Conservation (phyloP, 2,888 invertebrate species). For the Cryptops parisi region DNA sequence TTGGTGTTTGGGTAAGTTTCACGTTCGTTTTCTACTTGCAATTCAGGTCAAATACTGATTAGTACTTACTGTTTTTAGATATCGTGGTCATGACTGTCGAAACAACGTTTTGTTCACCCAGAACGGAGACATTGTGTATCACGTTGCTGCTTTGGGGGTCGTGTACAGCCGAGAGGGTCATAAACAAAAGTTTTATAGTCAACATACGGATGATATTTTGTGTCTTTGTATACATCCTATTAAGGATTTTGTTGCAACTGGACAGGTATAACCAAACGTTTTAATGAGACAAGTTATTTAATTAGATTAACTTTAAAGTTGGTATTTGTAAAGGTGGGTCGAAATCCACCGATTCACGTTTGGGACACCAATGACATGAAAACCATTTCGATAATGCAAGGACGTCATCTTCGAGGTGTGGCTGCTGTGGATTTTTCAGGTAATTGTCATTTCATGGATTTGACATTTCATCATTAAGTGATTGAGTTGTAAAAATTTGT, state of each 20-base stretch:
- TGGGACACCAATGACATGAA: slow-evolving; percentile 34
- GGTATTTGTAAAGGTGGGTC: slow-evolving; percentile 28
- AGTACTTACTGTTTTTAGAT: slow-evolving; percentile 24
- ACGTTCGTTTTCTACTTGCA: not conserved
- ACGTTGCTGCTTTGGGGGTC: slow-evolving; percentile 34
- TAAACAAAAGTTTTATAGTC: slow-evolving; percentile 32
- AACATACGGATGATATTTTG: slow-evolving; percentile 36
- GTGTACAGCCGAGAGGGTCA: slow-evolving; percentile 29
- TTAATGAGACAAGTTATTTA: not conserved
- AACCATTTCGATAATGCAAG: slow-evolving; percentile 29
- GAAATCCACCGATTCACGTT: slow-evolving; percentile 32
- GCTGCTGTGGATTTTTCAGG: slow-evolving; percentile 34
- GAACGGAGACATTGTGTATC: slow-evolving; percentile 32
- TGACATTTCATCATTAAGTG: too few species aligned
- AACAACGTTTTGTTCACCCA: slow-evolving; percentile 34
- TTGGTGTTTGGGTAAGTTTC: slow-evolving; percentile 13
- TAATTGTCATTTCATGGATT: too few species aligned
- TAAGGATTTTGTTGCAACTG: slow-evolving; percentile 34
- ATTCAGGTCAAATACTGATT: not conserved
- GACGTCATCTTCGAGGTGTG: slow-evolving; percentile 26
- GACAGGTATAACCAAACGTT: too few species aligned
- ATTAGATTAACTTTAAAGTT: not conserved
- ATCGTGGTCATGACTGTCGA: slow-evolving; percentile 35
- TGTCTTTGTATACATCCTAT: slow-evolving; percentile 33
- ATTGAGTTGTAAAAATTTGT: too few species aligned